Conservation (phyloP, 1,140 invertebrate species). For the Belonocnema kinseyi region DNA sequence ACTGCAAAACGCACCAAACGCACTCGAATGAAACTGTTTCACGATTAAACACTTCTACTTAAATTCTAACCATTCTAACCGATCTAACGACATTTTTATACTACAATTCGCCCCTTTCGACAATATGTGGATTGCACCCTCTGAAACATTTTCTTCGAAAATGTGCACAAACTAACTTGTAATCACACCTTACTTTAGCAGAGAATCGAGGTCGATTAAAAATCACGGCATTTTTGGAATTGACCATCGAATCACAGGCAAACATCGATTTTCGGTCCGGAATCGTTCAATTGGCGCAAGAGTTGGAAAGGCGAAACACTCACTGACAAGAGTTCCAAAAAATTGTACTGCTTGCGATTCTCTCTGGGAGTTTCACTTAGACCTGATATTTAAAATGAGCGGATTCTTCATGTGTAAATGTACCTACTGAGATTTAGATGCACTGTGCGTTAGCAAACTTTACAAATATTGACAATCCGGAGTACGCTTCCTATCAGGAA, state of each 20-base stretch:
- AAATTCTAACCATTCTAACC: neutral
- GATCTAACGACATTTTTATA: neutral
- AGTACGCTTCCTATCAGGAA: conserved; percentile 64
- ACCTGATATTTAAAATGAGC: neutral
- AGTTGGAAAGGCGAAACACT: conserved; percentile 23
- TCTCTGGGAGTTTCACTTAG: neutral
- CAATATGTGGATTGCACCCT: conserved; percentile 8
- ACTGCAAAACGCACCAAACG: neutral
- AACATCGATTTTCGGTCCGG: conserved; percentile 1
- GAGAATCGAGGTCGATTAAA: neutral
- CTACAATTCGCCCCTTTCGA: neutral
- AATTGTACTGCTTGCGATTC: neutral
- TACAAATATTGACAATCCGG: conserved; percentile 61
- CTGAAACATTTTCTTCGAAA: neutral
- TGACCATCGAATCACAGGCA: neutral
- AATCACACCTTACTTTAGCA: neutral
- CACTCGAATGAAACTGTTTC: neutral
- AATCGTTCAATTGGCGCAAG: neutral
- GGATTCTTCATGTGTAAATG: neutral
- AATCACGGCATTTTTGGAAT: neutral
- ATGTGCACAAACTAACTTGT: neutral
- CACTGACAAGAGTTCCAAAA: conserved; percentile 11
- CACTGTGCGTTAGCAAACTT: conserved; percentile 39
- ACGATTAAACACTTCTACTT: neutral
- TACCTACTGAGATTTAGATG: conserved; percentile 33